These are phyloP conservation scores for Enoplosus armatus DNA, from an alignment of 2,797 vertebrate genomes.

Conservation along the genomic window DNA sequence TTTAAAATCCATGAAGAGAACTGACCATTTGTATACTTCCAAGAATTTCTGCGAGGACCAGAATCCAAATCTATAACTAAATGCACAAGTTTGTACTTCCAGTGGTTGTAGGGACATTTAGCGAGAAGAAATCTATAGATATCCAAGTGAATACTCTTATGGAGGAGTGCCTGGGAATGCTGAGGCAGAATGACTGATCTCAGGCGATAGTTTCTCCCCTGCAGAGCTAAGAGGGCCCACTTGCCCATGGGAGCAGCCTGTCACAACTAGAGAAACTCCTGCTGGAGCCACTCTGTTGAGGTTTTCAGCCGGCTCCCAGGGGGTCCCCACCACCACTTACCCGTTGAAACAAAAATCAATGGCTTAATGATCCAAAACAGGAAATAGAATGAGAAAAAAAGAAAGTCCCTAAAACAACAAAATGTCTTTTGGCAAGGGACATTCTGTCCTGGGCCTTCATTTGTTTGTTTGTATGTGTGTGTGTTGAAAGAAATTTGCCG, in stretches of 20 bases:
- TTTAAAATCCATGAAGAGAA: slow-evolving; percentile 69
- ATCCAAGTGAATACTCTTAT: slow-evolving; percentile 56
- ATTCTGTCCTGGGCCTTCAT: slow-evolving; percentile 80
- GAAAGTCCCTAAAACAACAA: slow-evolving; percentile 86
- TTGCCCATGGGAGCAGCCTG: slow-evolving; percentile 81
- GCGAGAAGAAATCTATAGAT: slow-evolving; percentile 66
- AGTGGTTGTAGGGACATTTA: slow-evolving; percentile 55
- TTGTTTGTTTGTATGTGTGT: slow-evolving; percentile 74
- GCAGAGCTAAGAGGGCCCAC: slow-evolving; percentile 72
- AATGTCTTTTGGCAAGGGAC: slow-evolving; percentile 87
- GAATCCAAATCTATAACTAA: slow-evolving; percentile 59
- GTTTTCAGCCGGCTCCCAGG: slow-evolving; percentile 80
- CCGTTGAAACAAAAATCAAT: slow-evolving; percentile 89
- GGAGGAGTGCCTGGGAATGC: slow-evolving; percentile 52
- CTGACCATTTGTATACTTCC: slow-evolving; percentile 64
- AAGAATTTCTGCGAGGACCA: slow-evolving; percentile 56
- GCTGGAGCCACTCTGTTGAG: slow-evolving; percentile 84
- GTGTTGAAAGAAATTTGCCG: slow-evolving; percentile 72
- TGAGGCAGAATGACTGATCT: slow-evolving; percentile 76
- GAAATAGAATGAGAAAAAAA: slow-evolving; percentile 87
- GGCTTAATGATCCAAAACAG: slow-evolving; percentile 90
- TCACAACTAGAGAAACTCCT: slow-evolving; percentile 84
- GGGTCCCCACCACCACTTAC: slow-evolving; percentile 85
- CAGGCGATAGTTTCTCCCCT: slow-evolving; percentile 73
- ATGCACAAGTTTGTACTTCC: slow-evolving; percentile 53